Base-by-base conservation (phyloP, 2,888 invertebrate species). In the Thera obeliscata region DNA sequence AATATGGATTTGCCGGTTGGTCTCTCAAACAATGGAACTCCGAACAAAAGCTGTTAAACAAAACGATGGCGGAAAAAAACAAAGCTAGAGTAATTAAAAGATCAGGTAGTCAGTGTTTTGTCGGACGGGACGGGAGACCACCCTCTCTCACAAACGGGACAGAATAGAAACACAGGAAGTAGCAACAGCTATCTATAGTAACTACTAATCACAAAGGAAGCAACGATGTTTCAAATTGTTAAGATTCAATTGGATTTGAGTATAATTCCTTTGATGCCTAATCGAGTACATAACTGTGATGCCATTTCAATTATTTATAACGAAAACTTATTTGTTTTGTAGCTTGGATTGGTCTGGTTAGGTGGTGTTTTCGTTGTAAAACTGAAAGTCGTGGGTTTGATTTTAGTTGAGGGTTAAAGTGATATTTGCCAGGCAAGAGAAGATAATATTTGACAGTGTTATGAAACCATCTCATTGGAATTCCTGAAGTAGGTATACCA, bases 41-140 rank as follows among this genome's bases (percentile, higher is more conserved):
- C 59, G 64, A 56, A 79, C 77, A 79, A 81, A 74, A 72, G 74
- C 66, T 69, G 76, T 74, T 74, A 76, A 80, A 81, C 77, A 81
- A 80, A 81, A 78, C 78, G 69, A 63, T 69, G 77, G 64, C 75
- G 73, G 76, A 77, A 78, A 74, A 74, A 76, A 80, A 81, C 81
- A 84, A 84, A 84, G 80, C 73, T 71, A 71, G 70, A 77, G 81
- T 84, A 86, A 88, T 87, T 87, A 86, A 85, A 84, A 84, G 81
- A 86, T 85, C 88, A 88, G 88, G 88, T 88, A 88, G 84, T 74
- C 81, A 76, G 76, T 76, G 74, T 75, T 75, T 72, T 69, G 74
- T 61, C 59, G 72, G 64, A 50, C 62, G 70, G 12, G 56, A 52
- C 62, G 52, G 33, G 54, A 67, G 78, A 78, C 82, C 82, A 78